phyloP scores from a whole-genome alignment of 1,140 invertebrate genomes.

The Anthonomus grandis region DNA sequence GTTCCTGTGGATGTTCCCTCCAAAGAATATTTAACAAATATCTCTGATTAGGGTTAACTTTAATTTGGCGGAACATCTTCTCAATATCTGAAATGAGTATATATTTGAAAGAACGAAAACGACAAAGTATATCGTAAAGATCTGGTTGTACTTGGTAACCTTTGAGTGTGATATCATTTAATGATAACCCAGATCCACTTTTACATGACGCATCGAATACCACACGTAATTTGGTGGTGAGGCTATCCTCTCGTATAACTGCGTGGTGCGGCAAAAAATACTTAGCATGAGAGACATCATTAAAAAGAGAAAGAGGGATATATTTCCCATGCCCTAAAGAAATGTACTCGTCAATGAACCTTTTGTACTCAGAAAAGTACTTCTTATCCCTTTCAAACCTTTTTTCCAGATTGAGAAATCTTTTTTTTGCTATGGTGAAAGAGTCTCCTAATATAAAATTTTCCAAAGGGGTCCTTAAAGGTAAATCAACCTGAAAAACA shows the following conservation, averaged over 20 bases:
- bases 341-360: conserved; percentile 38
- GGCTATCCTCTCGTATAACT: conserved; percentile 33
- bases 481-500: conserved; percentile 10
- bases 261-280: conserved; percentile 32
- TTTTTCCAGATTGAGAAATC: conserved; percentile 7
- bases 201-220: conserved; percentile 44
- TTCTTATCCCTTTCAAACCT: background rate
- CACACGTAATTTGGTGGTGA: conserved; percentile 42
- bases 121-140: conserved; percentile 16
- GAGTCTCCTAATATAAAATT: conserved; percentile 6
- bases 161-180: conserved; percentile 35
- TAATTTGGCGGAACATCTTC: conserved; percentile 13
- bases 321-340: conserved; percentile 33
- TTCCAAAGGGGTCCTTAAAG: background rate
- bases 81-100: conserved; percentile 12
- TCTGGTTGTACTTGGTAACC: conserved; percentile 26
- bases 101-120: conserved; percentile 10
- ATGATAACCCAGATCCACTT: conserved; percentile 37
- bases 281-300: background rate
- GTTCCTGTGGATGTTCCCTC: conserved; percentile 1
- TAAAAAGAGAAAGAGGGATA: conserved; percentile 15
- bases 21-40: conserved; percentile 9
- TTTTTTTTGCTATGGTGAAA: background rate
- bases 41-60: conserved; percentile 9
- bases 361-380: conserved; percentile 19